Evolutionary conservation across 2,797 vertebrate species (phyloP).

Genomic region (Chaetophractus vellerosus): DNA sequence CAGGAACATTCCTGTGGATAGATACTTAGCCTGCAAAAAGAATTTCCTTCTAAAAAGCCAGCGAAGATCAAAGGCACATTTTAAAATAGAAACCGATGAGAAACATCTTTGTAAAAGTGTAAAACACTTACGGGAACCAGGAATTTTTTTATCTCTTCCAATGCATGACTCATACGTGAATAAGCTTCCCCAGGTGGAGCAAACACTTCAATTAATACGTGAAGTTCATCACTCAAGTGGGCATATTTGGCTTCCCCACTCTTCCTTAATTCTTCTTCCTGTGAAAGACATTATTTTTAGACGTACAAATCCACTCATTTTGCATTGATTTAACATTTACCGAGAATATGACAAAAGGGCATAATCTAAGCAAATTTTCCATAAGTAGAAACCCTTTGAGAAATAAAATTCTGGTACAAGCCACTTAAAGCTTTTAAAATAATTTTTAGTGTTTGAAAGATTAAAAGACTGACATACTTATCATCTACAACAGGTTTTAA

Average conservation of each 20-base stretch:
- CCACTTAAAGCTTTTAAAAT: constrained; percentile 86
- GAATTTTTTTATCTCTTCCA: constrained; percentile 99
- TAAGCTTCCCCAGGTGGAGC: constrained; percentile 99
- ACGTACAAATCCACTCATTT: constrained; percentile 82
- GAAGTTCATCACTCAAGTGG: constrained; percentile 98
- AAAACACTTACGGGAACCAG: constrained; percentile 97
- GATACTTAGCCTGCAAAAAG: not conserved
- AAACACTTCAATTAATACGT: constrained; percentile 99
- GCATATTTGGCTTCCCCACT: constrained; percentile 98
- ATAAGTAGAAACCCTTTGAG: constrained; percentile 79
- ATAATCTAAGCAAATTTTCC: constrained; percentile 81
- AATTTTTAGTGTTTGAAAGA: constrained; percentile 81
- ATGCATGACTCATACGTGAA: constrained; percentile 99
- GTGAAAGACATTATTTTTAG: constrained; percentile 88
- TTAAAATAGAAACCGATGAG: constrained; percentile 53
- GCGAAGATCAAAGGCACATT: constrained; percentile 38
- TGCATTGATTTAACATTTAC: constrained; percentile 85
- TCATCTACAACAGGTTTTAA: constrained; percentile 83
- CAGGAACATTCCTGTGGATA: not conserved
- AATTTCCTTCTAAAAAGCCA: constrained; percentile 31
- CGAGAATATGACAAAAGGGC: constrained; percentile 79
- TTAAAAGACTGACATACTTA: constrained; percentile 82
- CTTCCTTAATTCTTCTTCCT: constrained; percentile 99
- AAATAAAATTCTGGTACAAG: constrained; percentile 82
- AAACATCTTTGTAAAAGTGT: constrained; percentile 72